Evolutionary conservation across 35 echinoderm and acorn worm genomes (phyloP).

Genomic region (Ptychodera flava): DNA sequence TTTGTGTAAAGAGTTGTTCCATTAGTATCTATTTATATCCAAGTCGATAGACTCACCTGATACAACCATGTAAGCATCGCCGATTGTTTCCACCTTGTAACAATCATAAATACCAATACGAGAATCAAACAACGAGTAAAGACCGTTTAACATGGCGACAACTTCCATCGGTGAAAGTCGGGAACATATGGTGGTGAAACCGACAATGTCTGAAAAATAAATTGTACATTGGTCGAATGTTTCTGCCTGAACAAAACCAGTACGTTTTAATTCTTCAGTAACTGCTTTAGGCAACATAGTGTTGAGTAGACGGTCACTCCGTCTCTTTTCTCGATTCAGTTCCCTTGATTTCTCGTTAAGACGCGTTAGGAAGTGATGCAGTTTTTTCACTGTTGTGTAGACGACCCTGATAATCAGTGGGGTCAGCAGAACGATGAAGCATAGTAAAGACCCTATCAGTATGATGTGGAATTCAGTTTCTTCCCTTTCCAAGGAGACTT

Average conservation of each 20-base stretch:
- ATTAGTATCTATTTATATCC: too few species aligned
- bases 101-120: conserved; percentile 42
- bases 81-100: conserved; percentile 52
- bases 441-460: neutral
- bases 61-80: conserved; percentile 51
- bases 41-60: conserved; percentile 47
- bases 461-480: neutral
- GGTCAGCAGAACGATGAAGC: neutral
- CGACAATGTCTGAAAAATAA: neutral
- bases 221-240: neutral
- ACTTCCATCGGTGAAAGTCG: neutral
- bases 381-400: neutral
- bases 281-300: neutral
- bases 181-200: neutral
- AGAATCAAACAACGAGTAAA: conserved; percentile 38
- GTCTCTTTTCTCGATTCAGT: neutral
- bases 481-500: too few species aligned
- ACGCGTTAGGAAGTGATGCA: neutral
- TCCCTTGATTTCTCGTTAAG: neutral
- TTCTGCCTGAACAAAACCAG: neutral
- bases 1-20: too few species aligned
- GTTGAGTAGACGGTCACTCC: neutral
- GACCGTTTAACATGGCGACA: neutral
- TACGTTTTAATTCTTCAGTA: neutral
- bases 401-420: neutral